These are phyloP conservation scores for Anguilla pacifica DNA, from an alignment of 2,797 vertebrate genomes.

Conservation along the genomic window DNA sequence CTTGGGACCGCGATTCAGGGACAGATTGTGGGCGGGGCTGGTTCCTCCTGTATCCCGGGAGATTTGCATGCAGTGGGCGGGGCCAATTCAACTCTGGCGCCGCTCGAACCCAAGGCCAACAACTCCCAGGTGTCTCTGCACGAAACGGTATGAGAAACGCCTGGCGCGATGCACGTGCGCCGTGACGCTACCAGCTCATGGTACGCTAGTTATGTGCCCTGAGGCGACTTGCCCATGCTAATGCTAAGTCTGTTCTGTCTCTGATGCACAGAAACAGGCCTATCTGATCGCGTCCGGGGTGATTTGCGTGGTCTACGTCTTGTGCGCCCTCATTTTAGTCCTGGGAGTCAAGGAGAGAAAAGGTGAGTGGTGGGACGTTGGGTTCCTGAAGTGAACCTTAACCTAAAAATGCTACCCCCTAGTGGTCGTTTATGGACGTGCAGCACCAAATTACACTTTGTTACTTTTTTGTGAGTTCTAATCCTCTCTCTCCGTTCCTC, in stretches of 20 bases:
- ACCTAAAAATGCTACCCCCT: neutral
- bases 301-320: constrained; percentile 84
- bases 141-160: constrained; percentile 67
- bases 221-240: neutral
- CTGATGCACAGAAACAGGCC: constrained; percentile 75
- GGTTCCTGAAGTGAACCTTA: neutral
- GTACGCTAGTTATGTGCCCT: too few relatives aligned
- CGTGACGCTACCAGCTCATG: too few relatives aligned
- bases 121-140: constrained; percentile 64
- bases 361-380: constrained; percentile 66
- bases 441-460: neutral
- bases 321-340: constrained; percentile 80
- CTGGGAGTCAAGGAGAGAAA: constrained; percentile 84
- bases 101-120: constrained; percentile 61
- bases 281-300: constrained; percentile 87
- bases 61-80: constrained; percentile 33
- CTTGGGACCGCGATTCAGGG: constrained; percentile 92
- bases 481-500: neutral
- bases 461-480: neutral
- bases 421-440: neutral
- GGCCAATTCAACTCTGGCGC: constrained; percentile 47
- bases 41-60: constrained; percentile 75
- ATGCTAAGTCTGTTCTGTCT: constrained; percentile 11
- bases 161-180: too few relatives aligned
- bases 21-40: constrained; percentile 85